These are phyloP conservation scores for Drosophila anomalata DNA, from an alignment of 2,888 invertebrate species.

Conservation along the genomic window DNA sequence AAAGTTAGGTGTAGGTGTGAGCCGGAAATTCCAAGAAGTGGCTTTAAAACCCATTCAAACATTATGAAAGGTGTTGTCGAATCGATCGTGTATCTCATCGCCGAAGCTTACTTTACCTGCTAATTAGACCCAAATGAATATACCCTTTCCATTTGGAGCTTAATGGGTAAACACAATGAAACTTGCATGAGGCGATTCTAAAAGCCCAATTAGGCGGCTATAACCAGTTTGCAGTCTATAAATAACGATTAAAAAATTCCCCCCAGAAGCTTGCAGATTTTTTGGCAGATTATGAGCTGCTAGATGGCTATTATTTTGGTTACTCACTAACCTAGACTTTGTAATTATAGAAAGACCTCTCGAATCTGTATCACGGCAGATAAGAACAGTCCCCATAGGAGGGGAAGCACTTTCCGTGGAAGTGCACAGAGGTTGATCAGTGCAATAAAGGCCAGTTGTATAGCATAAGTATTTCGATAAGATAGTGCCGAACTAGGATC, in stretches of 20 bases:
- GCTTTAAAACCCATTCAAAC: conserved; percentile 51
- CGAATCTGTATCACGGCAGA: conserved; percentile 13
- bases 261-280: not conserved
- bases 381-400: not conserved
- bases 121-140: conserved; percentile 6
- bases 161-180: conserved; percentile 18
- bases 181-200: conserved; percentile 32
- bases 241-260: conserved; percentile 32
- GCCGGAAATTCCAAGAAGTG: conserved; percentile 62
- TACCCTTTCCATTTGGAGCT: not conserved
- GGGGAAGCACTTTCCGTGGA: conserved; percentile 9
- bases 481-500: conserved; percentile 5
- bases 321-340: conserved; percentile 13
- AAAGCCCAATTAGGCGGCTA: conserved; percentile 36
- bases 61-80: conserved; percentile 23
- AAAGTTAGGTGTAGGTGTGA: not conserved
- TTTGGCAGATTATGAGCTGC: not conserved
- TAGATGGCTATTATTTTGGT: not conserved
- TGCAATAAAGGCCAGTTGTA: conserved; percentile 14
- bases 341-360: not conserved
- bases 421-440: conserved; percentile 7
- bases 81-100: not conserved
- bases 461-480: conserved; percentile 18
- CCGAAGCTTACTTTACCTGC: not conserved
- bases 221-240: conserved; percentile 42